phyloP scores from a whole-genome alignment of 2,888 invertebrate species.

The Eudasyphora cyanicolor region DNA sequence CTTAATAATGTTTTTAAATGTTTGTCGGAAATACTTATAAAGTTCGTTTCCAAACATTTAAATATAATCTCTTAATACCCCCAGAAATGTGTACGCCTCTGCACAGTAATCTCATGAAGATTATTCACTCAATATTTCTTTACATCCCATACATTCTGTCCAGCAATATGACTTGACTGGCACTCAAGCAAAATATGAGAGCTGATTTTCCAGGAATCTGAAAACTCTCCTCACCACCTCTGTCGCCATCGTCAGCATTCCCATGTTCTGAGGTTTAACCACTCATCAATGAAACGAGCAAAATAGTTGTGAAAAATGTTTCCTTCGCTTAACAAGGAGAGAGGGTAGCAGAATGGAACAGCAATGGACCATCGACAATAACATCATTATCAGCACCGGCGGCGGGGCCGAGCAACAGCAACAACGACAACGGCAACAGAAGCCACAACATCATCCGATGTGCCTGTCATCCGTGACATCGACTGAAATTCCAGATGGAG shows the following conservation, averaged over 20 bases:
- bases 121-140: background rate
- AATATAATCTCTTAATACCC: background rate
- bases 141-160: background rate
- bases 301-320: background rate
- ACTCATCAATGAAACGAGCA: slow-evolving; percentile 21
- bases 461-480: background rate
- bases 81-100: background rate
- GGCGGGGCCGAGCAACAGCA: background rate
- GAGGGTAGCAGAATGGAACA: no score
- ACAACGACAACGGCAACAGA: background rate
- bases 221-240: background rate
- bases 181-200: background rate
- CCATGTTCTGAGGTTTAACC: background rate
- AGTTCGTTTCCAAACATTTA: background rate
- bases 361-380: background rate
- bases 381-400: background rate
- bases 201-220: background rate
- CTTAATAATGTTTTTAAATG: no score
- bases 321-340: background rate
- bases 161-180: background rate
- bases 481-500: background rate
- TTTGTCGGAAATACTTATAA: background rate
- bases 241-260: background rate
- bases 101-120: background rate
- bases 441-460: background rate